Conservation (phyloP, 2,113 vertebrate species). For the Hucho hucho region DNA sequence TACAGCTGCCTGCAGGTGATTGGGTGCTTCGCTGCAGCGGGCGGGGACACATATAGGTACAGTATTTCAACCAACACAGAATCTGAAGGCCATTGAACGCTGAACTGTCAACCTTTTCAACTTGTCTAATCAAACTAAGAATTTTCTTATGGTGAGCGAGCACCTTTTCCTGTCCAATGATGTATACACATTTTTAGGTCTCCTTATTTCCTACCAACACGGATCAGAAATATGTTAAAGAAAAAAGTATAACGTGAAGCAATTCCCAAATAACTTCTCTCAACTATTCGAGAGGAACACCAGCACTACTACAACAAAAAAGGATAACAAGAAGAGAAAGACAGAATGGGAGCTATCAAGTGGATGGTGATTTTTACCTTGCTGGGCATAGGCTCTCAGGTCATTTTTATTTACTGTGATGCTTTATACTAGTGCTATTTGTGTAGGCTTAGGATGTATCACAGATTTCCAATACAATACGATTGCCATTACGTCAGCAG, state of each 20-base stretch:
- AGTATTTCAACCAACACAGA: slow-evolving; percentile 28
- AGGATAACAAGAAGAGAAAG: slow-evolving; percentile 23
- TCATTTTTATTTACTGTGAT: slow-evolving; percentile 46
- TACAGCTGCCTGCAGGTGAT: slow-evolving; percentile 32
- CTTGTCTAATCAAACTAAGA: too few species aligned
- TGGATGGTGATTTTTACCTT: slow-evolving; percentile 50
- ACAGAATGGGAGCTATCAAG: slow-evolving; percentile 50
- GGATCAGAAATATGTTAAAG: slow-evolving; percentile 29
- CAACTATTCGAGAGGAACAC: slow-evolving; percentile 6
- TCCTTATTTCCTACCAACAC: slow-evolving; percentile 23
- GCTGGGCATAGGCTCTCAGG: slow-evolving; percentile 62
- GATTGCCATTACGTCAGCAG: too few species aligned
- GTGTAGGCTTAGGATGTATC: neutral
- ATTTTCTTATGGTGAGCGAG: too few species aligned
- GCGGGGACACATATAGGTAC: slow-evolving; percentile 49
- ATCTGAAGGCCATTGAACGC: too few species aligned
- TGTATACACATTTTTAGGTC: too few species aligned
- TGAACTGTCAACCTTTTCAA: too few species aligned
- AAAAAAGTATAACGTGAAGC: slow-evolving; percentile 37
- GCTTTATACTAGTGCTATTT: neutral
- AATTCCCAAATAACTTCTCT: neutral
- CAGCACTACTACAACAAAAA: neutral
- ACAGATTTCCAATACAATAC: slow-evolving; percentile 1
- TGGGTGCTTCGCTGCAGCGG: slow-evolving; percentile 39
- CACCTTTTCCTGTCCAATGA: too few species aligned